Conservation (phyloP, 2,113 vertebrate genomes). For the Sebastes fasciatus region DNA sequence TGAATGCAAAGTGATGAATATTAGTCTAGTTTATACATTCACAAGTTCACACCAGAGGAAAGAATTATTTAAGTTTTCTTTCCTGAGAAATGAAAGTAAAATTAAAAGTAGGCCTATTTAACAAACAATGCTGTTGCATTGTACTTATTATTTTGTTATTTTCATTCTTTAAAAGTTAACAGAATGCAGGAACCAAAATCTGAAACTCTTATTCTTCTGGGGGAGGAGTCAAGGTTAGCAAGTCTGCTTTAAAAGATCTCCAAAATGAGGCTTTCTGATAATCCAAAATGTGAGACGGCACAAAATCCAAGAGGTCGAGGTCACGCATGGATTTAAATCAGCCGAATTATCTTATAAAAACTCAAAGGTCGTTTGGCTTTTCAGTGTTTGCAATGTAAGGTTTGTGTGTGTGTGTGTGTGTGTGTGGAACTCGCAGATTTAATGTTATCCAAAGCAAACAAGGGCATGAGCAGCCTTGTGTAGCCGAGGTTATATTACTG, state of each 20-base stretch:
- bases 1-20: too few relatives aligned
- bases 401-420: constrained; percentile 31
- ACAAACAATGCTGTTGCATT: too few relatives aligned
- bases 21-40: too few relatives aligned
- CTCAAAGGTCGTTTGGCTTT: constrained; percentile 16
- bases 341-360: not conserved
- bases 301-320: constrained; percentile 5
- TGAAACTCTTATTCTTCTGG: too few relatives aligned
- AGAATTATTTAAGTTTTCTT: too few relatives aligned
- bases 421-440: constrained; percentile 50
- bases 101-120: too few relatives aligned
- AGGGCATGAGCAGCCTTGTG: constrained; percentile 23
- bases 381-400: constrained; percentile 38
- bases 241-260: not conserved
- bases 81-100: too few relatives aligned
- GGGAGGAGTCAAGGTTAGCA: too few relatives aligned
- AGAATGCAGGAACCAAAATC: too few relatives aligned
- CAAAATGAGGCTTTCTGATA: not conserved
- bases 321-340: not conserved
- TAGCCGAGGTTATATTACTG: constrained; percentile 25
- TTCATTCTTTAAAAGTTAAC: too few relatives aligned
- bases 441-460: constrained; percentile 63
- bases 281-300: not conserved
- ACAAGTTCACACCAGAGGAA: too few relatives aligned
- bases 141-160: too few relatives aligned